phyloP scores from a whole-genome alignment of 2,888 invertebrate genomes.

The Tachina lurida region DNA sequence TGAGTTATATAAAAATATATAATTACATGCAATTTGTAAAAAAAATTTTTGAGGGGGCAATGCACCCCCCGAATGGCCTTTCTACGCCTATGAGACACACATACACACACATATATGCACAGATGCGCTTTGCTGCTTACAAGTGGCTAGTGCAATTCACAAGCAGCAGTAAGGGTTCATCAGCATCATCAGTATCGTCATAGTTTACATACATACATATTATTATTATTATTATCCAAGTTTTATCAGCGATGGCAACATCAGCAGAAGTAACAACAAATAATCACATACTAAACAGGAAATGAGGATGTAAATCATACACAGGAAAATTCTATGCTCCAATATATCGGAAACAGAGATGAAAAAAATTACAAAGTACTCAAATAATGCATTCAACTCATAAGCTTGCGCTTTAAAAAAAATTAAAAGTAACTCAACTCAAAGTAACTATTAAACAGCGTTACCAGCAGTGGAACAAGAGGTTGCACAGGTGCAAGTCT shows the following conservation, averaged over 20 bases:
- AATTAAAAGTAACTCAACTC: slow-evolving; percentile 12
- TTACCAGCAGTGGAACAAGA: no score
- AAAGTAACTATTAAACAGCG: no score
- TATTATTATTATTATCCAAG: neutral
- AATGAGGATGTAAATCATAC: slow-evolving; percentile 21
- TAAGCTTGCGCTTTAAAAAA: slow-evolving; percentile 19
- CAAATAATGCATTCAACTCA: neutral
- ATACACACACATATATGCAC: neutral
- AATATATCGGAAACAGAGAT: slow-evolving; percentile 20
- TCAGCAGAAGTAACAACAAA: slow-evolving; percentile 4
- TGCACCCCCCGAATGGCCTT: no score
- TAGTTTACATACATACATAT: no score
- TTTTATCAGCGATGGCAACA: slow-evolving; percentile 12
- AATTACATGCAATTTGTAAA: no score
- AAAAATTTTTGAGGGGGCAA: no score
- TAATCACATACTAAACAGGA: slow-evolving; percentile 29
- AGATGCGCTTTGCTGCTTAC: slow-evolving; percentile 40
- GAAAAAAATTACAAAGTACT: neutral
- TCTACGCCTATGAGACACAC: no score
- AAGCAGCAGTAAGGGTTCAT: slow-evolving; percentile 24
- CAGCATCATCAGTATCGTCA: neutral
- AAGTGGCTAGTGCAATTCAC: neutral
- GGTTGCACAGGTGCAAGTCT: no score
- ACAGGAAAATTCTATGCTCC: neutral
- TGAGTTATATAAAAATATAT: no score